phyloP scores from a whole-genome alignment of 1,140 invertebrate species.

The Venustaconcha ellipsiformis region DNA sequence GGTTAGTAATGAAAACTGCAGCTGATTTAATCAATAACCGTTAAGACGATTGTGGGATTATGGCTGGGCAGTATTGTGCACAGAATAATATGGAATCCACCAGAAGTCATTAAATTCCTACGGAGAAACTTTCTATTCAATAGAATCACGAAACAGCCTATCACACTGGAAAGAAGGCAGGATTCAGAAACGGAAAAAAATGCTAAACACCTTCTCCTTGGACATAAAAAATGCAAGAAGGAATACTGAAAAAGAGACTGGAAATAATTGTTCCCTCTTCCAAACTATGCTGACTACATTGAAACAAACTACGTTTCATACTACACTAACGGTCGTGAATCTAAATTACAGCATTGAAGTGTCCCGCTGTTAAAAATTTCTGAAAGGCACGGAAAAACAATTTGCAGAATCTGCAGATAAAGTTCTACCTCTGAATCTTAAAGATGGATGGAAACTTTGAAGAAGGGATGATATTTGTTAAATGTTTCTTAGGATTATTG shows the following conservation, averaged over 20 bases:
- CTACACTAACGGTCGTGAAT: not conserved
- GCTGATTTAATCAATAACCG: constrained; percentile 66
- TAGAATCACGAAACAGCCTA: not conserved
- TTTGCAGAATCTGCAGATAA: not conserved
- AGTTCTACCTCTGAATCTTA: too few species aligned
- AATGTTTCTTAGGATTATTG: too few species aligned
- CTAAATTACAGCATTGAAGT: not conserved
- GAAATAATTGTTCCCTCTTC: not conserved
- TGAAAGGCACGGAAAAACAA: not conserved
- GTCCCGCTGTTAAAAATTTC: not conserved
- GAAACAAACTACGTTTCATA: not conserved
- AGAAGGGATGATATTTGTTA: too few species aligned
- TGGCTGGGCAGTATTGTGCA: not conserved
- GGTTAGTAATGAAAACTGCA: constrained; percentile 68
- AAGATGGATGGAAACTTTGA: too few species aligned
- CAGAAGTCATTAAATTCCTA: not conserved
- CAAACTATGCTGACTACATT: not conserved
- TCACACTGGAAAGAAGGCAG: not conserved
- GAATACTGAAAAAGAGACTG: not conserved
- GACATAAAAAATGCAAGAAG: not conserved
- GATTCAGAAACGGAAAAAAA: not conserved
- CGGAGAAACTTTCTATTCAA: not conserved
- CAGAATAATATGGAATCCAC: not conserved
- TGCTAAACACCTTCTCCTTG: not conserved
- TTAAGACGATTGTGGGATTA: not conserved